phyloP scores from a whole-genome alignment of 2,797 vertebrate species.

The Tinamus major region DNA sequence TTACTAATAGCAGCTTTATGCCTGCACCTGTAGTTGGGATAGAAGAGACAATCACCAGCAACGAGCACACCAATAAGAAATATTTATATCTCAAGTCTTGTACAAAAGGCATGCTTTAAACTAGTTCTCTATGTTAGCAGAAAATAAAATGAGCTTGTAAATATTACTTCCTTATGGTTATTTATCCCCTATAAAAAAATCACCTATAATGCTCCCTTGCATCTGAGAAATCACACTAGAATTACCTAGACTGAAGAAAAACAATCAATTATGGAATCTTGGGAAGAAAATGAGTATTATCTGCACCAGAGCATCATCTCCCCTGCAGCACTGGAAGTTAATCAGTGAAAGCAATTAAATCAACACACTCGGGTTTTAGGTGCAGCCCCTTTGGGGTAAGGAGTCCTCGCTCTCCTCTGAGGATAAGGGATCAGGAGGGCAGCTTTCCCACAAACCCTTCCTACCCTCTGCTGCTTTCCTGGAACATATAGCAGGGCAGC shows the following conservation, averaged over 20 bases:
- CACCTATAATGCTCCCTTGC: not conserved
- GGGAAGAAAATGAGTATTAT: not conserved
- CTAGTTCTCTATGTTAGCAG: not conserved
- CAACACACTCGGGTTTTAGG: not conserved
- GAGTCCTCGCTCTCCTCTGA: not conserved
- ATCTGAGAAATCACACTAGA: not conserved
- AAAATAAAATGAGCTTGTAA: not conserved
- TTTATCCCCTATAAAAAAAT: not conserved
- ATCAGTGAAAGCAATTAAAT: slow-evolving; percentile 23
- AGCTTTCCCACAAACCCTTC: not conserved
- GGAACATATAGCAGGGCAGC: not conserved
- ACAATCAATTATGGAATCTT: not conserved
- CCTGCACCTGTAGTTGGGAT: not conserved
- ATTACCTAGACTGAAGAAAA: not conserved
- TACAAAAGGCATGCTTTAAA: not conserved
- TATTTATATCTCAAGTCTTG: not conserved
- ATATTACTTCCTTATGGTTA: not conserved
- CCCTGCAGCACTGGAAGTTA: not conserved
- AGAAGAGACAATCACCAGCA: not conserved
- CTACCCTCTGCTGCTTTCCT: too few relatives aligned
- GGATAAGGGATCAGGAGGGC: not conserved
- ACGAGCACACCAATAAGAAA: not conserved
- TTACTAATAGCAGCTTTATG: not conserved
- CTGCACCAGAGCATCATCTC: not conserved
- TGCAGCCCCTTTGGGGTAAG: not conserved